These are phyloP conservation scores for Apamea anceps DNA, from an alignment of 2,888 invertebrate species.

Conservation along the genomic window DNA sequence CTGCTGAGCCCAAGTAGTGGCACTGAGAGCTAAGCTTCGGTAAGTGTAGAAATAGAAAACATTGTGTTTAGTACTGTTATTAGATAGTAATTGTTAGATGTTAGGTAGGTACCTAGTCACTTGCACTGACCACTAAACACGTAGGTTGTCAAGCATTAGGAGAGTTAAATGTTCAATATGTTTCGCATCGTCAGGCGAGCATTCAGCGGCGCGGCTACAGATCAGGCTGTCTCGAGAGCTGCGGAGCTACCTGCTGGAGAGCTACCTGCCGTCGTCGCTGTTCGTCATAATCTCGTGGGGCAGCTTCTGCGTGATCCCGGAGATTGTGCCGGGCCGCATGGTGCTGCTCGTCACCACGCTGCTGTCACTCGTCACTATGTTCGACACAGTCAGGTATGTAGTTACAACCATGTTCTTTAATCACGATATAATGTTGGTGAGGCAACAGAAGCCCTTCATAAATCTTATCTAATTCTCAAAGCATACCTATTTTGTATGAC, in stretches of 20 bases:
- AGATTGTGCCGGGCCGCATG: conserved; percentile 92
- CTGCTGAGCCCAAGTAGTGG: conserved; percentile 14
- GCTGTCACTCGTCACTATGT: conserved; percentile 92
- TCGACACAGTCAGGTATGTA: conserved; percentile 91
- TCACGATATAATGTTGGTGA: background rate
- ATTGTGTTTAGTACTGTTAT: conserved; percentile 33
- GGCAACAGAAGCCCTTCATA: background rate
- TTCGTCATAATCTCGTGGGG: conserved; percentile 93
- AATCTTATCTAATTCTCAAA: background rate
- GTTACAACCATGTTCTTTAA: background rate
- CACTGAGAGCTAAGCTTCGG: conserved; percentile 25
- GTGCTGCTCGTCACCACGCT: conserved; percentile 91
- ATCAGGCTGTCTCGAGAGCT: conserved; percentile 91
- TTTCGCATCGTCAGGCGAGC: conserved; percentile 85
- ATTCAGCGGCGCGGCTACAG: conserved; percentile 91
- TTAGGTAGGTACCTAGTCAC: conserved; percentile 52
- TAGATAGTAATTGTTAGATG: conserved; percentile 50
- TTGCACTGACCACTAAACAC: conserved; percentile 53
- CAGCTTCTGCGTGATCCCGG: conserved; percentile 92
- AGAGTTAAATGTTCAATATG: conserved; percentile 35
- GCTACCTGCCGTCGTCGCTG: conserved; percentile 91
- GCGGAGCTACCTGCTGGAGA: conserved; percentile 91
- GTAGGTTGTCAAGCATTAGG: conserved; percentile 5
- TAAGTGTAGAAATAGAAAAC: conserved; percentile 52
- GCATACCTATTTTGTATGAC: background rate